phyloP scores from a whole-genome alignment of 2,888 invertebrate species.

The Tenthredo distinguenda region DNA sequence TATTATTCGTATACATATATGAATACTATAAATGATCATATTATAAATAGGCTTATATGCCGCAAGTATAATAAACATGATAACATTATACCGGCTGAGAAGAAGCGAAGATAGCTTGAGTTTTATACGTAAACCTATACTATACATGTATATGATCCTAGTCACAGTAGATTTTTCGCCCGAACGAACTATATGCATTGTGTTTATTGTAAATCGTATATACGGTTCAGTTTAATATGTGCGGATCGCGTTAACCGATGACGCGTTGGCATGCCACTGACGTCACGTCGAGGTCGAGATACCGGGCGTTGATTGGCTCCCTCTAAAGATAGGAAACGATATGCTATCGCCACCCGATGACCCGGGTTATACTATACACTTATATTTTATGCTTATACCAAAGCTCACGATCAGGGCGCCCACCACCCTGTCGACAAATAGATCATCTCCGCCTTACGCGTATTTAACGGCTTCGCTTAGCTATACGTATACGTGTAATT shows the following conservation, averaged over 20 bases:
- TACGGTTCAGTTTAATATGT: conserved; percentile 11
- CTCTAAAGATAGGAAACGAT: conserved; percentile 63
- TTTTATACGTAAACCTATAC: not conserved
- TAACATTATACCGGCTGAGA: not conserved
- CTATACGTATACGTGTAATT: not conserved
- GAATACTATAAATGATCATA: not conserved
- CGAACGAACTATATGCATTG: not conserved
- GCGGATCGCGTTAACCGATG: conserved; percentile 26
- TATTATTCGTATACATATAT: not conserved
- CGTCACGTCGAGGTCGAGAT: conserved; percentile 67
- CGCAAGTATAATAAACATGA: conserved; percentile 27
- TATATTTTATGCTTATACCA: not conserved
- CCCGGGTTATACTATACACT: conserved; percentile 51
- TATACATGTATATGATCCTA: not conserved
- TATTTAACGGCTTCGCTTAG: not conserved
- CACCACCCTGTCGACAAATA: conserved; percentile 40
- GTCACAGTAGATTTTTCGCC: not conserved
- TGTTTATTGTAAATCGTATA: not conserved
- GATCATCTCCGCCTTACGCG: conserved; percentile 15
- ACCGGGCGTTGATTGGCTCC: conserved; percentile 63
- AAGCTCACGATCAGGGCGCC: not conserved
- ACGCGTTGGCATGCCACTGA: conserved; percentile 53
- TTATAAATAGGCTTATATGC: not conserved
- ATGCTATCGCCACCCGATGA: conserved; percentile 66
- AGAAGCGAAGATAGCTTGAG: not conserved